phyloP scores from a whole-genome alignment of 2,113 vertebrate species.

The Candoia aspera region DNA sequence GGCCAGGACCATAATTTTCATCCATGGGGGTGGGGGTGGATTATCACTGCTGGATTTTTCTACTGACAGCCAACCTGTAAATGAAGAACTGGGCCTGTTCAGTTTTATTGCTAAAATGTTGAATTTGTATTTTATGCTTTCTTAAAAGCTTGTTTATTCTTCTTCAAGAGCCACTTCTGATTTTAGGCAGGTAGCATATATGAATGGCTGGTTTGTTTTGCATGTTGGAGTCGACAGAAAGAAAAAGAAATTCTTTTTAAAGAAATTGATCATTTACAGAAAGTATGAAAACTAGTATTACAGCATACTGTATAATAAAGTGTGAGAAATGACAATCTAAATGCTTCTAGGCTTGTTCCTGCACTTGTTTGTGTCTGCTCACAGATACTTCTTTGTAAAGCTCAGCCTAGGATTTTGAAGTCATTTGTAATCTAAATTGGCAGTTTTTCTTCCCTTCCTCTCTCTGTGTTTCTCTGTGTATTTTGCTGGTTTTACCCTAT shows the following conservation, averaged over 20 bases:
- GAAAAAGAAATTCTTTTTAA: not conserved
- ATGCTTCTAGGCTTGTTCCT: not conserved
- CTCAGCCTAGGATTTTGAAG: not conserved
- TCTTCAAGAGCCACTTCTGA: not conserved
- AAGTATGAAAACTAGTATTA: not conserved
- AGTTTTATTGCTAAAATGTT: constrained; percentile 11
- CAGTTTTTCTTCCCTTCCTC: too few relatives aligned
- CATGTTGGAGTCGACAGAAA: not conserved
- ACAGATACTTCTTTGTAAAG: not conserved
- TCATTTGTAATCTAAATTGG: not conserved
- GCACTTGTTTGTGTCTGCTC: not conserved
- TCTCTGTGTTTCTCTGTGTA: too few relatives aligned
- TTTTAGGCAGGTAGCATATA: not conserved
- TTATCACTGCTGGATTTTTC: constrained; percentile 30
- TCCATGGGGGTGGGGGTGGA: not conserved
- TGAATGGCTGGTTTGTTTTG: not conserved
- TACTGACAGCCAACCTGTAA: constrained; percentile 30
- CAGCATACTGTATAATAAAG: not conserved
- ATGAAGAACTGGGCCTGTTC: constrained; percentile 24
- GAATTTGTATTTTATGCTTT: not conserved
- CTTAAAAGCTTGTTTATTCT: constrained; percentile 19
- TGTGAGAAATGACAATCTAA: not conserved
- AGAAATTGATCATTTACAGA: not conserved
- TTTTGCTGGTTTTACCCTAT: too few relatives aligned
- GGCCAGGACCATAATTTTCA: constrained; percentile 37